Evolutionary conservation across 2,797 vertebrate species (phyloP).

Genomic region (Monodelphis domestica): DNA sequence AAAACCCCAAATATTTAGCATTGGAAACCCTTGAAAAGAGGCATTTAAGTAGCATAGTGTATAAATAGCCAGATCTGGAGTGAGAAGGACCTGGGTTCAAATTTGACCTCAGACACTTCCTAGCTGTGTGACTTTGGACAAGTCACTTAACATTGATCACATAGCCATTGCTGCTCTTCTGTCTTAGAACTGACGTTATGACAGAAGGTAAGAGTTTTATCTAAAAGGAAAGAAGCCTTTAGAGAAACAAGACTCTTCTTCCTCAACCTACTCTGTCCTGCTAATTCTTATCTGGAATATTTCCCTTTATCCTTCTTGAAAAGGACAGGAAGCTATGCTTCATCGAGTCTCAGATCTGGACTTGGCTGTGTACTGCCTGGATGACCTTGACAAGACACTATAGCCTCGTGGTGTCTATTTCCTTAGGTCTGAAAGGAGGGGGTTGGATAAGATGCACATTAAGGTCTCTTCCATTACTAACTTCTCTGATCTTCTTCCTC

Average conservation of each 20-base stretch:
- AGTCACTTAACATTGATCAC: too few species aligned
- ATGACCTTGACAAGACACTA: neutral
- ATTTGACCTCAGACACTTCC: too few species aligned
- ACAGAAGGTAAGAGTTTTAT: too few species aligned
- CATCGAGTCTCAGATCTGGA: neutral
- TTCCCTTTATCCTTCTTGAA: neutral
- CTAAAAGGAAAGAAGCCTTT: too few species aligned
- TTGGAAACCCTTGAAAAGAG: neutral
- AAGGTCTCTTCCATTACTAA: neutral
- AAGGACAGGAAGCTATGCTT: neutral
- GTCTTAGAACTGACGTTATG: too few species aligned
- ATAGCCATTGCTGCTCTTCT: too few species aligned
- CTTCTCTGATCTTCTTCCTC: neutral
- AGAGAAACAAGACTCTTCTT: neutral
- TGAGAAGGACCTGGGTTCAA: too few species aligned
- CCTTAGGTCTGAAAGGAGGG: slow-evolving; percentile 12
- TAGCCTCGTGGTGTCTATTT: neutral
- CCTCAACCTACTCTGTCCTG: neutral
- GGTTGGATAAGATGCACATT: neutral
- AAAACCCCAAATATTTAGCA: neutral
- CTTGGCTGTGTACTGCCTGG: neutral
- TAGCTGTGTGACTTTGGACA: too few species aligned
- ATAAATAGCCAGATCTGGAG: too few species aligned
- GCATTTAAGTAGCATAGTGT: too few species aligned
- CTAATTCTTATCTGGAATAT: neutral